Evolutionary conservation across 2,113 vertebrate genomes (phyloP).

Genomic region (Pygoscelis adeliae): DNA sequence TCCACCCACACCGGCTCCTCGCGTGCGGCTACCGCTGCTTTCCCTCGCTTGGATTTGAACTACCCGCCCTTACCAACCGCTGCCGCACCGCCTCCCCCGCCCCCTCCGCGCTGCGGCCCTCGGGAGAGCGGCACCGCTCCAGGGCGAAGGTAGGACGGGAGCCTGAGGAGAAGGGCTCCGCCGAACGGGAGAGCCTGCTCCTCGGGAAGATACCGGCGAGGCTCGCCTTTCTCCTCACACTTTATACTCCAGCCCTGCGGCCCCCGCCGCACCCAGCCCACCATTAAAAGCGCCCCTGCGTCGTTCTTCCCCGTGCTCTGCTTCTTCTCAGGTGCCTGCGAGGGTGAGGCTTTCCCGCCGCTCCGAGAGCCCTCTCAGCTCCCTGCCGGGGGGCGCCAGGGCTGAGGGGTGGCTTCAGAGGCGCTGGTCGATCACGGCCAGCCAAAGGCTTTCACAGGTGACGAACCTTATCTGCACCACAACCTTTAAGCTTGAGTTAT

Average conservation of each 20-base stretch:
- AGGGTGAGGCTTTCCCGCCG: neutral
- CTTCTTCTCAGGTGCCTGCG: neutral
- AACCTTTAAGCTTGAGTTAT: neutral
- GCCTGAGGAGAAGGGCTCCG: neutral
- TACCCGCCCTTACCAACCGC: slow-evolving; percentile 67
- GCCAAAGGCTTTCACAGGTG: neutral
- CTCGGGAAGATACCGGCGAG: fast-evolving
- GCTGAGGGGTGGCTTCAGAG: neutral
- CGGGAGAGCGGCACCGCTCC: neutral
- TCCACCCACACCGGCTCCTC: neutral
- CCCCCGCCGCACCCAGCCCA: neutral
- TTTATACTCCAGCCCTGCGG: neutral
- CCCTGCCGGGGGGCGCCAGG: neutral
- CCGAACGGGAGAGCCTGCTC: fast-evolving
- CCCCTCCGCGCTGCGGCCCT: neutral
- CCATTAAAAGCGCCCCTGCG: neutral
- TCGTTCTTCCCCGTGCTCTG: no score
- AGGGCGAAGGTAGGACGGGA: fast-evolving
- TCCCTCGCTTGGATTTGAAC: slow-evolving; percentile 70
- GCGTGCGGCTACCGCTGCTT: neutral
- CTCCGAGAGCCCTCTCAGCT: neutral
- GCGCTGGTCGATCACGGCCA: fast-evolving
- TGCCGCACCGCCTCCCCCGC: neutral
- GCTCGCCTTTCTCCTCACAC: neutral
- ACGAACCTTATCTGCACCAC: no score